Conservation (phyloP, 2,113 vertebrate genomes). For the Scomber scombrus region DNA sequence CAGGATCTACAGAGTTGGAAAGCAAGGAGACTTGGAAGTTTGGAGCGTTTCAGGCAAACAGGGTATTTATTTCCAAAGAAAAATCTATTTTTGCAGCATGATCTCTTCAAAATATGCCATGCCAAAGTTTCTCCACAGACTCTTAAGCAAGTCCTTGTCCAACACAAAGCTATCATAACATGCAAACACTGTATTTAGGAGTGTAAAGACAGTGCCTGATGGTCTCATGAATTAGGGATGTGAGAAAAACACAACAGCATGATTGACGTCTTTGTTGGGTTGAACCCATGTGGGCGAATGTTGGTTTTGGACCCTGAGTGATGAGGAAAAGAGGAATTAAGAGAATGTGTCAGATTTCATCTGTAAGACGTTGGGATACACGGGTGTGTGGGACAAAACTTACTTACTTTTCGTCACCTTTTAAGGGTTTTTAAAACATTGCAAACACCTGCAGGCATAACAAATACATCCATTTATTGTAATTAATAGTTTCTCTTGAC, state of each 20-base stretch:
- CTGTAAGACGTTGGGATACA: neutral
- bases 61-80: neutral
- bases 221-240: neutral
- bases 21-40: neutral
- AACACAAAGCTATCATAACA: constrained; percentile 39
- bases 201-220: neutral
- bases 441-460: neutral
- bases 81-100: constrained; percentile 49
- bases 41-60: constrained; percentile 14
- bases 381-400: neutral
- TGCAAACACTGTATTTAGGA: constrained; percentile 11
- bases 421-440: neutral
- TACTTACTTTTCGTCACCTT: neutral
- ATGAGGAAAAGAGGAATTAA: neutral
- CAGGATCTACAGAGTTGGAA: constrained; percentile 42
- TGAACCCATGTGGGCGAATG: neutral
- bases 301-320: constrained; percentile 20
- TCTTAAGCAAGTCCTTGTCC: neutral
- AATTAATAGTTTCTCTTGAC: neutral
- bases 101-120: neutral
- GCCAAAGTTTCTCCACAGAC: neutral
- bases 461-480: too few species aligned
- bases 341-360: neutral
- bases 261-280: constrained; percentile 12
- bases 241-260: neutral